Base-by-base conservation (phyloP, 2,888 invertebrate genomes). In the Meghimatium bilineatum region DNA sequence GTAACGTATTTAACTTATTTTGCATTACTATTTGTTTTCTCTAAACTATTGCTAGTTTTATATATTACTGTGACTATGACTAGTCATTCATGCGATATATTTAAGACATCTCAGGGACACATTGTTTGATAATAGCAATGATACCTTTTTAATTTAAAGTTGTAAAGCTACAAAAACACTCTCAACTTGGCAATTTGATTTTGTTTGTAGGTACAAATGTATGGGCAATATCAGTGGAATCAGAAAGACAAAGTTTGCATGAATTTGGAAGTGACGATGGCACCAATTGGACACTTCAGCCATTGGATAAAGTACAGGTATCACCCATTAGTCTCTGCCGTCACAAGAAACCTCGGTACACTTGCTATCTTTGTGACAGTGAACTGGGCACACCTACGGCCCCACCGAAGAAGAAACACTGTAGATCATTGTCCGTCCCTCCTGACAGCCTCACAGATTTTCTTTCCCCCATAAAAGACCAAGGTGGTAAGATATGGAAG, bases 381-480 rank as follows among this genome's bases (percentile, higher is more conserved):
- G 80, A 71, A 8, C 82, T 83, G 10, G 85, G 85, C 49, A 85
- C 85, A 14, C 83, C 85, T n/a, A 82, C 84, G 63, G 87, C 89
- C 26, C 91, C 92, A 56, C 93, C 93, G n/a, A 91, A 90, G 80
- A 93, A 93, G 87, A 89, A 92, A 76, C 91, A 92, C 85, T 93
- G 92, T 85, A 89, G 91, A 34, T 92, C 92, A 0, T 86, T 92
- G 81, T 90, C 91, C 12, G 90, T 91, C 67, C 91, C 92, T 0
- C 87, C 88, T 14, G 91, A 91, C 80, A 86, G 86, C 26, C 77
- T 86, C 36, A 87, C 86, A 3, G 83, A 85, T n/a, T 86, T 87
- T 26, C 87, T 87, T 78, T 87, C 89, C 12, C 87, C 87, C 72
- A 89, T 90, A 89, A 90, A 90, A 84, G 91, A 91, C 38, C 89